Base-by-base conservation (phyloP, 1,140 invertebrate species). In the Aphidius gifuensis region DNA sequence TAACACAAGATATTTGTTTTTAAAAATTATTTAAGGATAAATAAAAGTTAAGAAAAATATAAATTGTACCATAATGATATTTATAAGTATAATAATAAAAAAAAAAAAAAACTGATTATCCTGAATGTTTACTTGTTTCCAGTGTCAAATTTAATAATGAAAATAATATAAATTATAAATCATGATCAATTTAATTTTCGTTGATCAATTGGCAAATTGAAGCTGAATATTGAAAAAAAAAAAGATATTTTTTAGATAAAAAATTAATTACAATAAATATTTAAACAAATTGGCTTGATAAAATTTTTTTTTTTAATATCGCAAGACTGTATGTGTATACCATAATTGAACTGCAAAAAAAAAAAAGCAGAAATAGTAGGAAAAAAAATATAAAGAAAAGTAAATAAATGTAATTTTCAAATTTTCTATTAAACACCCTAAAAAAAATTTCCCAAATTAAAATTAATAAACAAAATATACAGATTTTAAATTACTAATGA, bases 51-150 rank as follows among this genome's bases (percentile, higher is more conserved):
- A 55, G 40, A 55, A 43, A 42, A 42, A 42, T 42, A 55, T 4
- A 50, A 44, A 60, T 39, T 61, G 50, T 54, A 61, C 23, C 50
- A 61, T 61, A 61, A 53, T 54, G 42, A 40, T 55, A 55, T 54
- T 61, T 61, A 50, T 61, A 61, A 53, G 44, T 51, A 61, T 23
- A 54, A 23, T 55, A 46, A 43, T 43, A 50, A 57, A 47, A 32
- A 32, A 32, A 32, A 32, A 32, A 32, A 32, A 32, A 32, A 32
- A 32, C 23, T 3, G 23, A 32, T 32, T 32, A 61, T 61, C 59
- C 59, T 61, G 50, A 61, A 61, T 61, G 51, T 61, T 61, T 61
- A 61, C 50, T 55, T 55, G 40, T 55, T 55, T 43, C 43, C 23
- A 32, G 23, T 32, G 23, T 32, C 23, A 32, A 44, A 44, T 55